phyloP scores from a whole-genome alignment of 2,888 invertebrate species.

The Dichetophora obliterata region DNA sequence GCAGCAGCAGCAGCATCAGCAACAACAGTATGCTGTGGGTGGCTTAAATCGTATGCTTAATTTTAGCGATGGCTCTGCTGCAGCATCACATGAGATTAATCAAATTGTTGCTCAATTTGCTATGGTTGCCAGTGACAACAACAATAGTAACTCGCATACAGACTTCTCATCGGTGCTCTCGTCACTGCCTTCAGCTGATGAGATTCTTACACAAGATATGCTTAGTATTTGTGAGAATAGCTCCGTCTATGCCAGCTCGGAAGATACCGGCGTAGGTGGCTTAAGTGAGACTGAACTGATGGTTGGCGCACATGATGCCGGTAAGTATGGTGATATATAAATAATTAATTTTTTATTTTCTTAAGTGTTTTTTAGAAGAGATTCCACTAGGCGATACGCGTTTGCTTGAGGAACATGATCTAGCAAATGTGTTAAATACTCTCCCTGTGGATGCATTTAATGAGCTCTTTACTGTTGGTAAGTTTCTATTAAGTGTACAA shows the following conservation, averaged over 20 bases:
- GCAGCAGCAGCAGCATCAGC: slow-evolving; percentile 38
- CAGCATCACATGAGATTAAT: slow-evolving; percentile 56
- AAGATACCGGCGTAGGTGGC: slow-evolving; percentile 74
- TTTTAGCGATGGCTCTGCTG: slow-evolving; percentile 40
- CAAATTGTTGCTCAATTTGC: slow-evolving; percentile 59
- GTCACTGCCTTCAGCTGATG: slow-evolving; percentile 56
- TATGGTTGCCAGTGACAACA: slow-evolving; percentile 47
- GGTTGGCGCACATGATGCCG: slow-evolving; percentile 70
- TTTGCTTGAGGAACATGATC: slow-evolving; percentile 80
- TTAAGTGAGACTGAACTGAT: slow-evolving; percentile 75
- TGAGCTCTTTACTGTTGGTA: slow-evolving; percentile 83
- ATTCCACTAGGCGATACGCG: slow-evolving; percentile 72
- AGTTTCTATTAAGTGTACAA: slow-evolving; percentile 46
- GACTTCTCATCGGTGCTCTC: slow-evolving; percentile 55
- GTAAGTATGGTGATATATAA: slow-evolving; percentile 50
- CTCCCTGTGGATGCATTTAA: slow-evolving; percentile 86
- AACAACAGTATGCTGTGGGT: slow-evolving; percentile 34
- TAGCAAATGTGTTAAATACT: slow-evolving; percentile 83
- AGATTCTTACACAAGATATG: slow-evolving; percentile 65
- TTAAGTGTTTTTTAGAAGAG: slow-evolving; percentile 68
- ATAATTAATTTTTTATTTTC: background rate
- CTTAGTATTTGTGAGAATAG: slow-evolving; percentile 74
- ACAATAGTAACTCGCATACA: slow-evolving; percentile 56
- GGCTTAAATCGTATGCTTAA: slow-evolving; percentile 49
- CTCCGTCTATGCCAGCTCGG: slow-evolving; percentile 76